Evolutionary conservation across 2,113 vertebrate species (phyloP), one percentile per base, ranked within the genome.

Genomic region (Centrocercus urophasianus): DNA sequence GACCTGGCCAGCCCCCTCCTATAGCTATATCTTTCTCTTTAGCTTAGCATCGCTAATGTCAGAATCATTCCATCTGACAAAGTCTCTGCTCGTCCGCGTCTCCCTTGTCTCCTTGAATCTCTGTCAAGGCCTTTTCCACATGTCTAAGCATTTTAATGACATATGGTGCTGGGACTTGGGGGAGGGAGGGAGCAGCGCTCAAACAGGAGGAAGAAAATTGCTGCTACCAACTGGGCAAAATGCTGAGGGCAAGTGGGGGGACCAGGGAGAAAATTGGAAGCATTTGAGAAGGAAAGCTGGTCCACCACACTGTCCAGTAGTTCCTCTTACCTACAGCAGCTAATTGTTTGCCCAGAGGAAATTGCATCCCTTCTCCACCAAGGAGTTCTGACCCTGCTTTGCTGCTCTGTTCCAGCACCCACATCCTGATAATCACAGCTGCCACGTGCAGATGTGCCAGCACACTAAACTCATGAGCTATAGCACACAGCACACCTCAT

Each of bases 71-170:
- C 95, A 75, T 97, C 97, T 98, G 98, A 98, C 97, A 97, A 97
- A 97, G 92, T 96, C 96, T 97, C 97, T n/a, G 79, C 97, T 97
- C 18, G 1, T 94, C 95, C 61, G 22, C 92, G 4, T 96, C 96
- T 97, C 97, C 86, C 97, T 57, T 97, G 98, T 98, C 97, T 98
- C 86, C 96, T 97, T 95, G 63, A 89, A 97, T 98, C 97, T 97
- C 96, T 91, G 94, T 98, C 97, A 98, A 96, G 85, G 86, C 95
- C 95, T 87, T 97, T 98, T 98, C 97, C 97, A 98, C 98, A 93
- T 87, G 96, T 97, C 97, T 98, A 97, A 98, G 96, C 97, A 97
- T 97, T 98, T 97, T 97, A 97, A 96, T 98, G 98, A 97, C 98
- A 98, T 98, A 97, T 97, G 97, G 97, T 98, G 98, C 93, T 96